phyloP scores from a whole-genome alignment of 92 coral and sea anemone genomes.

The Meandrina meandrites region DNA sequence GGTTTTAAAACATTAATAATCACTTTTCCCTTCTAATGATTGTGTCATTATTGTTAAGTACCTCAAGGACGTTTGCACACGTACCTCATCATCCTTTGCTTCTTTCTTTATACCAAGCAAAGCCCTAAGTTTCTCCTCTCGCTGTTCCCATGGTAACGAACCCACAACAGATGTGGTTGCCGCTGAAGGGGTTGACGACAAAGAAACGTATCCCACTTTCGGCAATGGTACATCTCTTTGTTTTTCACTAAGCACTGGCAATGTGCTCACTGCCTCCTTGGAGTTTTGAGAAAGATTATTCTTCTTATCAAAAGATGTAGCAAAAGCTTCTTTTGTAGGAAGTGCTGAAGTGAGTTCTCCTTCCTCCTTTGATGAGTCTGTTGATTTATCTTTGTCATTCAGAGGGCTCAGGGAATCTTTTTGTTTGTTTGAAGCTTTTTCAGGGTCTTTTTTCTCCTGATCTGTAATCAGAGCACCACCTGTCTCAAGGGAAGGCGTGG shows the following conservation, averaged over 20 bases:
- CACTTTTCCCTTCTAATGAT: too few species aligned
- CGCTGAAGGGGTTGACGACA: neutral
- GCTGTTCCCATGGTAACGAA: slow-evolving; percentile 13
- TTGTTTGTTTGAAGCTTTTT: neutral
- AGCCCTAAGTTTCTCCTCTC: slow-evolving; percentile 46
- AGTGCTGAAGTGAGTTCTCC: neutral
- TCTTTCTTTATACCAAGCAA: slow-evolving; percentile 67
- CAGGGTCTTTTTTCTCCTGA: neutral
- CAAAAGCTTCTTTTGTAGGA: neutral
- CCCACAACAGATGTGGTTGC: neutral
- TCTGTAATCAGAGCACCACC: neutral
- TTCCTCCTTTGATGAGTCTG: neutral
- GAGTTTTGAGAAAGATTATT: neutral
- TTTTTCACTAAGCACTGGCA: neutral
- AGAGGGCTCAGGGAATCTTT: neutral
- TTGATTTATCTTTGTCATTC: neutral
- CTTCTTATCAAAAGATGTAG: neutral
- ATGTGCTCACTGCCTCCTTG: neutral
- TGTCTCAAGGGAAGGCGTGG: neutral
- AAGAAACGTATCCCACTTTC: neutral
- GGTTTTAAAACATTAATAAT: too few species aligned
- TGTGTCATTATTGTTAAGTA: too few species aligned
- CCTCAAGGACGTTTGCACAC: neutral
- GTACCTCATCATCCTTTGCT: slow-evolving; percentile 46
- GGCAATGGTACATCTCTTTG: neutral